phyloP scores from a whole-genome alignment of 2,113 vertebrate species.

The Caranx ignobilis region DNA sequence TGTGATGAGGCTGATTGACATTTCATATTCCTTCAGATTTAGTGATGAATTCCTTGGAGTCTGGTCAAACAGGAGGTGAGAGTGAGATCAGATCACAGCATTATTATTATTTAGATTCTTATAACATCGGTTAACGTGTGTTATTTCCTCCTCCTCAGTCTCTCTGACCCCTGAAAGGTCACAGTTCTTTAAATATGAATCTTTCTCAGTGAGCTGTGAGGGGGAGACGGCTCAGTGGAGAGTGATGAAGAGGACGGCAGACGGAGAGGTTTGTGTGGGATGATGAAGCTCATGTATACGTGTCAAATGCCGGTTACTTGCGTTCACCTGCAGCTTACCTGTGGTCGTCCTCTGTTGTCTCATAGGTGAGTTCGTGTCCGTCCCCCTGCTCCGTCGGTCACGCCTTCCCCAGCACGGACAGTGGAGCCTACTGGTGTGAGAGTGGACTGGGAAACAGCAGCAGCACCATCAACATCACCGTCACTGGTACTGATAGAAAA shows the following conservation, averaged over 20 bases:
- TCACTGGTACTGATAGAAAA: not conserved
- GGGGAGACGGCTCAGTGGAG: not conserved
- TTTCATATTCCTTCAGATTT: not conserved
- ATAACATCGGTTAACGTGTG: no score
- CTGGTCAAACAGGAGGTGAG: not conserved
- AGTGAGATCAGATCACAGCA: not conserved
- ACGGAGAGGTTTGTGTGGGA: conserved; percentile 7
- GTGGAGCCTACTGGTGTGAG: conserved; percentile 47
- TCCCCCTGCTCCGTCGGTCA: not conserved
- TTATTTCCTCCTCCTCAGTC: not conserved
- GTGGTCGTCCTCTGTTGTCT: not conserved
- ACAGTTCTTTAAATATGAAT: conserved; percentile 18
- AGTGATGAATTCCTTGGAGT: conserved; percentile 4
- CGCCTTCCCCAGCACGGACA: not conserved
- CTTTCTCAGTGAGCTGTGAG: conserved; percentile 24
- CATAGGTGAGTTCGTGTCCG: not conserved
- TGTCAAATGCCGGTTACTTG: no score
- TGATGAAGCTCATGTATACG: no score
- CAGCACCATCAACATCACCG: not conserved
- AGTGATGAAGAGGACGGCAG: conserved; percentile 10
- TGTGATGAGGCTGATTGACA: no score
- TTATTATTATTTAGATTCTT: no score
- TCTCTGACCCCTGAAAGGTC: not conserved
- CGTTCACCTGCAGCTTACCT: not conserved
- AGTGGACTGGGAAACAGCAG: conserved; percentile 11